Percentiles rank a stretch among this genome's conserved stretches.
Conservation (phyloP, 2,888 invertebrate genomes). For the Lutraria lutraria region DNA sequence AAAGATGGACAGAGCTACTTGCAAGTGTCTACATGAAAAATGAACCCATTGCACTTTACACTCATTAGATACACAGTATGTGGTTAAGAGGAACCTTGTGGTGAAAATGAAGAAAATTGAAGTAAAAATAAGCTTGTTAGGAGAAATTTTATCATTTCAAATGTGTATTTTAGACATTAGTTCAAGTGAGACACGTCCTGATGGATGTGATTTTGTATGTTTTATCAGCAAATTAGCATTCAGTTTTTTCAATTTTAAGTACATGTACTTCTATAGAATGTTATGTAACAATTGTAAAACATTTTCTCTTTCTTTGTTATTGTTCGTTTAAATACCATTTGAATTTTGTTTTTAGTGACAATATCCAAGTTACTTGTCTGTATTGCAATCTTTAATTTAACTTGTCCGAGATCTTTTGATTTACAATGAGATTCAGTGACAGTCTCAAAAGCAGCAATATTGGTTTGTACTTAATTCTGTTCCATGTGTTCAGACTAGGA, state of each 20-base stretch:
- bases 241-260: background rate
- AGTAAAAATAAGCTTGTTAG: slow-evolving; percentile 14
- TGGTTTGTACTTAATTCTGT: background rate
- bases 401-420: background rate
- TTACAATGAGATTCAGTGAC: background rate
- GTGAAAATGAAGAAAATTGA: background rate
- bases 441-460: background rate
- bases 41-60: background rate
- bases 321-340: no score
- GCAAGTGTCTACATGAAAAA: slow-evolving; percentile 22
- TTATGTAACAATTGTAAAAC: background rate
- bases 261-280: background rate
- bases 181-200: background rate
- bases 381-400: background rate
- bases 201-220: background rate
- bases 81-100: background rate
- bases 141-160: slow-evolving; percentile 6
- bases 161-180: slow-evolving; percentile 17
- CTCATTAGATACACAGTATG: slow-evolving; percentile 11
- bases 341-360: no score
- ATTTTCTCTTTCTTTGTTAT: no score
- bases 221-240: background rate
- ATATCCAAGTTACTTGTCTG: no score
- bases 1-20: background rate
- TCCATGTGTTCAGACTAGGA: background rate